A percentile compares a stretch with the other conserved stretches of the same genome.
These are phyloP conservation scores for Tetragonula clypearis DNA, from an alignment of 1,140 invertebrate genomes.

Conservation along the genomic window DNA sequence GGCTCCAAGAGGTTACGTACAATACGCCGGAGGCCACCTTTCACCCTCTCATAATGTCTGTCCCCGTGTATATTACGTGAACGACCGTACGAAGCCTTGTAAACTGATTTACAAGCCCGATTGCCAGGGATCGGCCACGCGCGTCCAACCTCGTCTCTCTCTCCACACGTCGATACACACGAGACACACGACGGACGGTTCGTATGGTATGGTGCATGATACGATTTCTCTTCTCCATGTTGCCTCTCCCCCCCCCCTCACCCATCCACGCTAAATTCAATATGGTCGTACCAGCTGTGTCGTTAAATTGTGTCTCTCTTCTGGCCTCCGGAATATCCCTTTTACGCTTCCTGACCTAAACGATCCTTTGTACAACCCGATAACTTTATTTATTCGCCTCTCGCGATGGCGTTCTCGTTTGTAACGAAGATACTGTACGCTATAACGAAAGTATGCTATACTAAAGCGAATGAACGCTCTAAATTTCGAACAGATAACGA, in stretches of 20 bases:
- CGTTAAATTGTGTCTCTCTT: constrained; percentile 1
- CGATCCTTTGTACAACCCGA: constrained; percentile 18
- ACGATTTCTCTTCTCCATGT: not conserved
- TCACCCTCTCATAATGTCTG: not conserved
- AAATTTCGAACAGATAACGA: not conserved
- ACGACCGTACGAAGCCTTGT: constrained; percentile 25
- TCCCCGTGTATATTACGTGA: constrained; percentile 31
- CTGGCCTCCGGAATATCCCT: not conserved
- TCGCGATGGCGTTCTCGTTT: not conserved
- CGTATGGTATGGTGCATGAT: not conserved
- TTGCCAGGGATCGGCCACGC: not conserved
- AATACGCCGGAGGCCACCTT: not conserved
- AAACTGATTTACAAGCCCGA: constrained; percentile 47
- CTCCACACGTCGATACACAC: not conserved
- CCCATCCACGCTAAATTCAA: constrained; percentile 36
- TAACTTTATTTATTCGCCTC: not conserved
- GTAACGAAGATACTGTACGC: too few species aligned
- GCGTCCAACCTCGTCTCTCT: not conserved
- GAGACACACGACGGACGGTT: too few species aligned
- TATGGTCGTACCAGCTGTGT: not conserved
- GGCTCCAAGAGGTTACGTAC: not conserved
- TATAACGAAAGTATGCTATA: too few species aligned
- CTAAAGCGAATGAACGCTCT: not conserved
- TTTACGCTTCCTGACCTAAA: not conserved
- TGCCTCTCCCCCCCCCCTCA: not conserved